These are phyloP conservation scores for Uropetala carovei DNA, from an alignment of 2,888 invertebrate species.

Conservation along the genomic window DNA sequence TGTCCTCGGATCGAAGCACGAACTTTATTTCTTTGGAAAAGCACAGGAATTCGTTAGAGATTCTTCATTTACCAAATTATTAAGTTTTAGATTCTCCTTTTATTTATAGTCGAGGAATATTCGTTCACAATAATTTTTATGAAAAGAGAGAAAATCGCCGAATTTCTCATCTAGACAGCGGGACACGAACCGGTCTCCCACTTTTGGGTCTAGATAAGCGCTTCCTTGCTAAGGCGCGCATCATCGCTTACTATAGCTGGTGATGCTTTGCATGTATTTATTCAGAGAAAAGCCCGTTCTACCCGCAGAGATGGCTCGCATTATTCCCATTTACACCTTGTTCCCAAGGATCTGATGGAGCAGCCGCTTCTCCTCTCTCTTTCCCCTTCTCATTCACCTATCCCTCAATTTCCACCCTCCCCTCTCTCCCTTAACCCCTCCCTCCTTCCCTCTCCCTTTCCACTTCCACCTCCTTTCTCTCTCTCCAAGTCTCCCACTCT, in stretches of 20 bases:
- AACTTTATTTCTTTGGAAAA: too few species aligned
- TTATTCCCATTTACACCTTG: conserved; percentile 11
- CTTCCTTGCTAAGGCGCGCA: too few species aligned
- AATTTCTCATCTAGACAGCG: too few species aligned
- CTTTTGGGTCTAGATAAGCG: too few species aligned
- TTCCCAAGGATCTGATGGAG: neutral
- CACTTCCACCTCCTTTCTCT: neutral
- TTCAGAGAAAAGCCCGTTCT: neutral
- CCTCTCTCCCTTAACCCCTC: neutral
- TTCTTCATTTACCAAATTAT: too few species aligned
- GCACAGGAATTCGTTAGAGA: too few species aligned
- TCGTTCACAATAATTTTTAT: too few species aligned
- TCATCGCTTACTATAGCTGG: neutral
- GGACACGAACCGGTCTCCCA: too few species aligned
- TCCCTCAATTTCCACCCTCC: neutral
- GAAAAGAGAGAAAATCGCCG: too few species aligned
- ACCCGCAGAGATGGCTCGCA: neutral
- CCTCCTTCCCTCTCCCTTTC: neutral
- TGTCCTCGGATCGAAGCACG: too few species aligned
- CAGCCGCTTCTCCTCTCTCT: neutral
- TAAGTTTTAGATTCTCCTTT: too few species aligned
- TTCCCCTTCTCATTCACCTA: neutral
- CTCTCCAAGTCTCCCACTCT: neutral
- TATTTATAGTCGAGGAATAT: too few species aligned
- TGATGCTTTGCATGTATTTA: conserved; percentile 14